These are phyloP conservation scores for Drosophila repletoides DNA, from an alignment of 1,140 invertebrate species.

Conservation along the genomic window DNA sequence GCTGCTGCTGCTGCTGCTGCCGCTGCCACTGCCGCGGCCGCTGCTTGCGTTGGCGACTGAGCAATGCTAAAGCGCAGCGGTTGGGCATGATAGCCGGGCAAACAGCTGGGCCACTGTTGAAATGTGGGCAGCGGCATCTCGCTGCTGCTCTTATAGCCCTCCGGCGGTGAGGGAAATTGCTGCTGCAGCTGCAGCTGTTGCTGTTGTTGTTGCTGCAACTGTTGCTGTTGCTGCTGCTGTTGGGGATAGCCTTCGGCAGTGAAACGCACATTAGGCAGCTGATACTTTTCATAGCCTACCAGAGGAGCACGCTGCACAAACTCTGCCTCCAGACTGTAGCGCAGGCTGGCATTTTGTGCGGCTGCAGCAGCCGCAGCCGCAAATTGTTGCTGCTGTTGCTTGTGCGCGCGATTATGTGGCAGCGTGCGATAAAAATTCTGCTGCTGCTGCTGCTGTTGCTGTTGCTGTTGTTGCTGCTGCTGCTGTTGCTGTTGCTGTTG, in stretches of 20 bases:
- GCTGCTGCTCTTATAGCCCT: constrained; percentile 85
- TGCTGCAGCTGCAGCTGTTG: constrained; percentile 70
- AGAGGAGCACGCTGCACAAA: constrained; percentile 84
- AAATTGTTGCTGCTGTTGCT: constrained; percentile 82
- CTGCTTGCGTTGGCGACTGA: constrained; percentile 44
- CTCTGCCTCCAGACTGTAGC: constrained; percentile 87
- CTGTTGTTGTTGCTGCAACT: constrained; percentile 59
- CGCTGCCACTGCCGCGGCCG: neutral
- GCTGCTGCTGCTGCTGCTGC: constrained; percentile 22
- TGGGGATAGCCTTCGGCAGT: constrained; percentile 90
- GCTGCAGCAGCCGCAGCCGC: constrained; percentile 84
- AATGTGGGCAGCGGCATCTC: constrained; percentile 58
- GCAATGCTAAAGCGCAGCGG: constrained; percentile 64
- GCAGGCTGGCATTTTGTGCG: constrained; percentile 84
- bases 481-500: constrained; percentile 39
- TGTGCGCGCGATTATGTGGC: constrained; percentile 86
- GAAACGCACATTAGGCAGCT: constrained; percentile 87
- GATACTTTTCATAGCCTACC: constrained; percentile 84
- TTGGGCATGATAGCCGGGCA: constrained; percentile 82
- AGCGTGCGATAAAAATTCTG: constrained; percentile 87
- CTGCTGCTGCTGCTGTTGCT: constrained; percentile 78
- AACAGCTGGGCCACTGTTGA: constrained; percentile 83
- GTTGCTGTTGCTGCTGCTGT: constrained; percentile 79
- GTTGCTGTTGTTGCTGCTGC: constrained; percentile 65
- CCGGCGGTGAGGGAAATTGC: constrained; percentile 88